Conservation (phyloP, 1,140 invertebrate genomes). For the Orchestia grillus region DNA sequence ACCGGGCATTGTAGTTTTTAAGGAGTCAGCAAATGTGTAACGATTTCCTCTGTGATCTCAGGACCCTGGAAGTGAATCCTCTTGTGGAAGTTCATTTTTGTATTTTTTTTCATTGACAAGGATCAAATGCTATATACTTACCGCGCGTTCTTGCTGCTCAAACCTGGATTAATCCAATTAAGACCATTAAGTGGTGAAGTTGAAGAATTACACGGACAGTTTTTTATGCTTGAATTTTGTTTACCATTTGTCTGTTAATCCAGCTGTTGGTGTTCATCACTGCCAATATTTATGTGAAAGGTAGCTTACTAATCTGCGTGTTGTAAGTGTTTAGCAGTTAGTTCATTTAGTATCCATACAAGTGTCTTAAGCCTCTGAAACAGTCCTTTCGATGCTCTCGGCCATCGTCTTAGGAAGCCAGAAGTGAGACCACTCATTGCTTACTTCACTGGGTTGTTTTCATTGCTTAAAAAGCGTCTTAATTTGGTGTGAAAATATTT, state of each 20-base stretch:
- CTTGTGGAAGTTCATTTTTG: background rate
- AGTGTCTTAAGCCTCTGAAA: conserved; percentile 14
- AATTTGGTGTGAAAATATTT: background rate
- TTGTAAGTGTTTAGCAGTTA: conserved; percentile 38
- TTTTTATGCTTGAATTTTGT: background rate
- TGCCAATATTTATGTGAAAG: conserved; percentile 45
- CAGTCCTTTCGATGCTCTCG: background rate
- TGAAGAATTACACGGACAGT: background rate
- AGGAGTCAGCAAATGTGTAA: conserved; percentile 52
- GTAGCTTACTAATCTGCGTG: conserved; percentile 11
- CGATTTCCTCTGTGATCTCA: conserved; percentile 50
- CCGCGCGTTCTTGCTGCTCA: conserved; percentile 15
- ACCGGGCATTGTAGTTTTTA: conserved; percentile 34
- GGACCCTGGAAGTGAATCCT: background rate
- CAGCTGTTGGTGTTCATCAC: conserved; percentile 44
- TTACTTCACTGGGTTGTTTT: background rate
- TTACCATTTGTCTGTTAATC: background rate
- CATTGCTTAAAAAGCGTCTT: background rate
- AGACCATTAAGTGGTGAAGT: background rate
- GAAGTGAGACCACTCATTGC: background rate
- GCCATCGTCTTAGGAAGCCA: background rate
- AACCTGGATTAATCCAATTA: background rate
- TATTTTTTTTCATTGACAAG: background rate
- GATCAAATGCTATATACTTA: background rate
- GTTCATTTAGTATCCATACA: conserved; percentile 25